Conservation (phyloP, 2,797 vertebrate species). For the Carapus acus region DNA sequence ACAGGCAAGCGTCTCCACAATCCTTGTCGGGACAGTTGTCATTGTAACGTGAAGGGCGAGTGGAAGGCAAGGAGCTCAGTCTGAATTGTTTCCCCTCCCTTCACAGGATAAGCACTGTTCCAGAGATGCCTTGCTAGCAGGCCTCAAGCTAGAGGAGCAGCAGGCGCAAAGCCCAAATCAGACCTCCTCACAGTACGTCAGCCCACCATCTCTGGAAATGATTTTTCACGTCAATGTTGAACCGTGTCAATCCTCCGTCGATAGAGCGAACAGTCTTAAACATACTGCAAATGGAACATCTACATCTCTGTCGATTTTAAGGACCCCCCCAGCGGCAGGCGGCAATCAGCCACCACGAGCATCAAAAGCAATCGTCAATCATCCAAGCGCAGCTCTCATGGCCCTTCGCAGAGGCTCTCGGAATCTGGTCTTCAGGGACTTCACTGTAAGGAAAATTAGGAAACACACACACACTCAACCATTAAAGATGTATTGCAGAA, state of each 20-base stretch:
- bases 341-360: slow-evolving; percentile 80
- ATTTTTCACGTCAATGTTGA: too few relatives aligned
- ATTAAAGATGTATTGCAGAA: too few relatives aligned
- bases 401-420: slow-evolving; percentile 94
- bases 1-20: slow-evolving; percentile 72
- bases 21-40: background rate
- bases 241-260: too few relatives aligned
- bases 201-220: background rate
- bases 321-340: slow-evolving; percentile 79
- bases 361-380: slow-evolving; percentile 97
- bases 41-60: background rate
- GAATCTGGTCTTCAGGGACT: slow-evolving; percentile 99
- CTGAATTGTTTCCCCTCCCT: background rate
- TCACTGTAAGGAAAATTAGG: slow-evolving; percentile 81
- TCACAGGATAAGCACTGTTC: slow-evolving; percentile 98
- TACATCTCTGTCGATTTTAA: slow-evolving; percentile 46
- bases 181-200: slow-evolving; percentile 87
- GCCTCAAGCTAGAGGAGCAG: slow-evolving; percentile 93
- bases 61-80: too few relatives aligned
- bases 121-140: slow-evolving; percentile 92
- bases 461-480: too few relatives aligned
- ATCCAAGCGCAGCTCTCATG: slow-evolving; percentile 98
- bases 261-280: too few relatives aligned
- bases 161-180: slow-evolving; percentile 87
- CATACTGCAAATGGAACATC: background rate